Conservation (phyloP, 1,140 invertebrate genomes). For the Diabrotica virgifera region DNA sequence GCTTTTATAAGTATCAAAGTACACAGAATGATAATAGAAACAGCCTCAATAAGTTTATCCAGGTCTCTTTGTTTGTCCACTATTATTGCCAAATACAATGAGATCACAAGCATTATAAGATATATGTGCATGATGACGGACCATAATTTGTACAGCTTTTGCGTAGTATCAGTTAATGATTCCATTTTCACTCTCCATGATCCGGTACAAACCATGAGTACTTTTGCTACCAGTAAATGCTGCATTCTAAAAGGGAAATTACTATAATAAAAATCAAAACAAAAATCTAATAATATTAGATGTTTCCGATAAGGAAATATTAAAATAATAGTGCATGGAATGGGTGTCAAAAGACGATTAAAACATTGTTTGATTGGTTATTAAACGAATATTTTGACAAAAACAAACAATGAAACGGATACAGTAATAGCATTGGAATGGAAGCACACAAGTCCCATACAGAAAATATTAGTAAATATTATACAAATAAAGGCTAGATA, state of each 20-base stretch:
- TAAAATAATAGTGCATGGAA: no score
- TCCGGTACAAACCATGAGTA: neutral
- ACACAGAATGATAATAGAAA: neutral
- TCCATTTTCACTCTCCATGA: slow-evolving; percentile 1
- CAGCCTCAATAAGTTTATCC: neutral
- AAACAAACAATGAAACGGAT: no score
- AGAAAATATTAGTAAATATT: no score
- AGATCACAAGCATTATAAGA: neutral
- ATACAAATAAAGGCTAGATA: no score
- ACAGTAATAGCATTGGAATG: no score
- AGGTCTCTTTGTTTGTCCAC: neutral
- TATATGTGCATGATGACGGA: neutral
- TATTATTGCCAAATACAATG: neutral
- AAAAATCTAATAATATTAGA: no score
- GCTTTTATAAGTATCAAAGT: neutral
- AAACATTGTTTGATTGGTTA: no score
- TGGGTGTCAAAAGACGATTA: no score
- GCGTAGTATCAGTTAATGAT: neutral
- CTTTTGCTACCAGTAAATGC: slow-evolving; percentile 8
- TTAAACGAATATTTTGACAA: no score
- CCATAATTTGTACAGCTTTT: neutral
- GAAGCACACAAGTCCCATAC: no score
- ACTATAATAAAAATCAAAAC: neutral
- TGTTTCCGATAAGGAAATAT: no score
- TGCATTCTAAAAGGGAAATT: slow-evolving; percentile 9